These are phyloP conservation scores for Chromoteleia sp. DNA, from an alignment of 2,888 invertebrate genomes.

Conservation along the genomic window DNA sequence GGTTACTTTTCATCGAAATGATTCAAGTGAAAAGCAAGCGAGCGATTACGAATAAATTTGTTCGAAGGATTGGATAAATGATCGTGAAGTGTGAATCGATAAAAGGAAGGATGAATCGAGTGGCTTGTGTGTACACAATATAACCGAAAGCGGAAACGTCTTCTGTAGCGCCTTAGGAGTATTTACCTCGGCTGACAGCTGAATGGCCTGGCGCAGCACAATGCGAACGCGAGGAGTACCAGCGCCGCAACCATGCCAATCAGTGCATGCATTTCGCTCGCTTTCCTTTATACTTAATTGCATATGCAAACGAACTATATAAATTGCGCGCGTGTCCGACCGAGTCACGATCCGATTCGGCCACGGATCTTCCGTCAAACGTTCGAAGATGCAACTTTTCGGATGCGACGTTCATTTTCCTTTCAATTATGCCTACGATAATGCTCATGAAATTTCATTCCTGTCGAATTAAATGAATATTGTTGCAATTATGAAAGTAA, in stretches of 20 bases:
- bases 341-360: constrained; percentile 43
- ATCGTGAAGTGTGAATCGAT: constrained; percentile 58
- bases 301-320: constrained; percentile 62
- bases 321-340: constrained; percentile 60
- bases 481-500: no score
- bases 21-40: not conserved
- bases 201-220: constrained; percentile 66
- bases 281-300: constrained; percentile 78
- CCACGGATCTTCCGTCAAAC: constrained; percentile 16
- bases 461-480: no score
- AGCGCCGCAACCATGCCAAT: constrained; percentile 71
- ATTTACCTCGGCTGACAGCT: constrained; percentile 71
- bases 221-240: constrained; percentile 57
- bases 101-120: constrained; percentile 56
- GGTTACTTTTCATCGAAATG: not conserved
- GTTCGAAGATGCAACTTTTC: not conserved
- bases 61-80: constrained; percentile 37
- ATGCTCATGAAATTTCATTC: no score
- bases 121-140: constrained; percentile 53
- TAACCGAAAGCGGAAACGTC: constrained; percentile 69
- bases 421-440: no score
- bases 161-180: constrained; percentile 61
- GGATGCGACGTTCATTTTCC: not conserved
- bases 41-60: constrained; percentile 58
- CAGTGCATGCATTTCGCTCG: constrained; percentile 76